Evolutionary conservation across 1,140 invertebrate species (phyloP).

Genomic region (Tetramorium simillimum): DNA sequence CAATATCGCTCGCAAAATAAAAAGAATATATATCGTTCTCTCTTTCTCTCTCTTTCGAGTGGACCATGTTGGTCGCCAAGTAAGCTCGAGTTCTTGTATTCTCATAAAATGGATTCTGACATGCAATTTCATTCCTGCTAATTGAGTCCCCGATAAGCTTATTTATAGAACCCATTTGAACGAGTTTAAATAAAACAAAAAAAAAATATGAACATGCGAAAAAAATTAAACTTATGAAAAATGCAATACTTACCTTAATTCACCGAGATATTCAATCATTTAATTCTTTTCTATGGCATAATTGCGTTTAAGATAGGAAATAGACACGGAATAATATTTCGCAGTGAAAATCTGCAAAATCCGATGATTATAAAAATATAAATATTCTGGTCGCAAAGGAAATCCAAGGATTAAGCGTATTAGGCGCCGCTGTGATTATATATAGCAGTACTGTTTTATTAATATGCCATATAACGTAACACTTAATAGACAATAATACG

Average conservation of each 20-base stretch:
- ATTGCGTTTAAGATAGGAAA: neutral
- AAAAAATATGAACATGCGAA: neutral
- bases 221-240: neutral
- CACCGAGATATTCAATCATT: neutral
- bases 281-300: neutral
- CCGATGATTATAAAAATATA: neutral
- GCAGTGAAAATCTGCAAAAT: neutral
- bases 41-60: neutral
- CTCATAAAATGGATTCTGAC: conserved; percentile 7
- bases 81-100: neutral
- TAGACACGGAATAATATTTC: neutral
- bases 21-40: neutral
- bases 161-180: neutral
- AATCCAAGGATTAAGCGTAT: neutral
- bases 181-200: neutral
- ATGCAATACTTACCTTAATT: conserved; percentile 7
- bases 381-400: neutral
- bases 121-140: neutral
- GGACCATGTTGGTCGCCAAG: neutral
- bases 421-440: neutral
- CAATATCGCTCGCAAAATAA: conserved; percentile 17
- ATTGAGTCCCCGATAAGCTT: neutral
- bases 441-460: conserved; percentile 66
- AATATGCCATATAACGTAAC: conserved; percentile 75
- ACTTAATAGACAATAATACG: conserved; percentile 75